Percentiles rank a stretch among this genome's conserved stretches.
These are phyloP conservation scores for Zoanthus sansibaricus DNA, from an alignment of 92 coral and sea anemone species.

Conservation along the genomic window DNA sequence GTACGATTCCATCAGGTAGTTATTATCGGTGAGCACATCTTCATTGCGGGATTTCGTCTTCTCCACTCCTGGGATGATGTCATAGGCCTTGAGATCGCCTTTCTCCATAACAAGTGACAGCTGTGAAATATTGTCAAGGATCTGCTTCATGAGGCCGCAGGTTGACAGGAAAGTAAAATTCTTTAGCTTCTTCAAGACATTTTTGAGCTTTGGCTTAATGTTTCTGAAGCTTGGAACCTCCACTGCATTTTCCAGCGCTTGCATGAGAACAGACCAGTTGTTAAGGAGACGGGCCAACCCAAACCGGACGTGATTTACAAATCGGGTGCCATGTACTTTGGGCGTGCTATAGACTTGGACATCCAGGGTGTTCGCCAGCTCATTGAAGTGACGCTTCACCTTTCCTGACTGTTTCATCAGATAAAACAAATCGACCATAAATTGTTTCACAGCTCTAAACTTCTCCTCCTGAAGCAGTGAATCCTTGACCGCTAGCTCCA, in stretches of 20 bases:
- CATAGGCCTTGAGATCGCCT: conserved; percentile 46
- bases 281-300: conserved; percentile 52
- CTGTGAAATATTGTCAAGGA: conserved; percentile 53
- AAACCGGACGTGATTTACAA: conserved; percentile 53
- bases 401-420: conserved; percentile 52
- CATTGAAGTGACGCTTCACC: conserved; percentile 45
- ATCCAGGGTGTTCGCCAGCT: conserved; percentile 38
- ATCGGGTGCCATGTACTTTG: conserved; percentile 57
- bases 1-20: conserved; percentile 31
- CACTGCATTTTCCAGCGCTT: conserved; percentile 46
- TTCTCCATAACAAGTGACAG: conserved; percentile 48
- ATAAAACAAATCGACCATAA: conserved; percentile 29
- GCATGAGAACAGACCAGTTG: conserved; percentile 53
- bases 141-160: conserved; percentile 40
- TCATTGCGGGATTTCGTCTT: conserved; percentile 42
- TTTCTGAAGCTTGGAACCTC: conserved; percentile 29
- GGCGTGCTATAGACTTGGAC: conserved; percentile 47
- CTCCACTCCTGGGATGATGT: conserved; percentile 50
- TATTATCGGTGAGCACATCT: conserved; percentile 35
- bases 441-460: conserved; percentile 50
- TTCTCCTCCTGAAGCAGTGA: conserved; percentile 26
- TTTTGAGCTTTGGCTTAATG: conserved; percentile 34
- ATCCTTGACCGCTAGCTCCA: conserved; percentile 53
- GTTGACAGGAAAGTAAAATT: conserved; percentile 43
- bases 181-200: conserved; percentile 53